Percentiles rank a stretch among this genome's conserved stretches.
These are phyloP conservation scores for Parotocinclus haroldoi DNA, from an alignment of 2,797 vertebrate genomes.

Conservation along the genomic window DNA sequence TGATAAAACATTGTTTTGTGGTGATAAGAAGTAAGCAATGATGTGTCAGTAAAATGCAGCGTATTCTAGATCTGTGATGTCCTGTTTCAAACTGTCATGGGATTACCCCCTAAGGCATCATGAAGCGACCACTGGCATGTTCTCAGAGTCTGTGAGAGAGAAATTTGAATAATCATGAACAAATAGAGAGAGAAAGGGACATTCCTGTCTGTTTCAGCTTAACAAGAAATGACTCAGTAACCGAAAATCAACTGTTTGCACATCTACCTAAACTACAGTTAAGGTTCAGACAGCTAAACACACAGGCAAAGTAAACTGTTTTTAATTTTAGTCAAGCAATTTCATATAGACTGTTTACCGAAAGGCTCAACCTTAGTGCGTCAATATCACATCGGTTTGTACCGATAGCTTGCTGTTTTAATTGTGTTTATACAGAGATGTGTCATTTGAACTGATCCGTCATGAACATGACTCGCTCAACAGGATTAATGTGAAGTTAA, in stretches of 20 bases:
- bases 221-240: slow-evolving; percentile 36
- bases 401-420: too few relatives aligned
- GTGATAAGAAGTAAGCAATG: slow-evolving; percentile 19
- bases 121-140: slow-evolving; percentile 5
- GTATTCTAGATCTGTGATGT: neutral
- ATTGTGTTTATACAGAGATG: too few relatives aligned
- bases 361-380: too few relatives aligned
- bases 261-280: neutral
- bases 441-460: too few relatives aligned
- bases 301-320: neutral
- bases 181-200: slow-evolving; percentile 43
- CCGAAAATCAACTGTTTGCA: slow-evolving; percentile 17
- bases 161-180: slow-evolving; percentile 45
- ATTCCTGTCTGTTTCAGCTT: slow-evolving; percentile 31
- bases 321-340: neutral
- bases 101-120: slow-evolving; percentile 26
- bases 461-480: neutral
- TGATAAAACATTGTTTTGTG: too few relatives aligned
- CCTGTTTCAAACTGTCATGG: slow-evolving; percentile 18
- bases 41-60: neutral
- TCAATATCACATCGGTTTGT: too few relatives aligned
- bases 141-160: slow-evolving; percentile 2
- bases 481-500: neutral
- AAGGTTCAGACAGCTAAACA: neutral
- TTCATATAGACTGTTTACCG: too few relatives aligned